Conservation (phyloP, 2,797 vertebrate species). For the Syncerus caffer region DNA sequence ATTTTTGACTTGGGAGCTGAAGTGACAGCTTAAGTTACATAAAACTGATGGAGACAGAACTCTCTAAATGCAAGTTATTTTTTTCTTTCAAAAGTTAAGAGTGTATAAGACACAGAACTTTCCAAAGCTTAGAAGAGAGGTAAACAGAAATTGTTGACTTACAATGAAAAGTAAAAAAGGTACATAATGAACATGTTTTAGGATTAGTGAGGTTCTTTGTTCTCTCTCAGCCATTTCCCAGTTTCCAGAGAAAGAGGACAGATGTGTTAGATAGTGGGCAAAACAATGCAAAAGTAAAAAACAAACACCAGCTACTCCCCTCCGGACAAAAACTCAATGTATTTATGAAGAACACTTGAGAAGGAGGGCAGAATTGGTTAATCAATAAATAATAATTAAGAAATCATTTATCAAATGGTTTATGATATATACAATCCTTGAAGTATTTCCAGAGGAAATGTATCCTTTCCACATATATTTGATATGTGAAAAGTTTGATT, state of each 20-base stretch:
- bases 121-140: background rate
- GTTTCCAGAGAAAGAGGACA: background rate
- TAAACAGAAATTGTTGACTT: background rate
- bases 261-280: background rate
- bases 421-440: background rate
- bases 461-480: background rate
- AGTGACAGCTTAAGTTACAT: conserved; percentile 47
- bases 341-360: background rate
- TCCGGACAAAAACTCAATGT: background rate
- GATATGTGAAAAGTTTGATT: background rate
- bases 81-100: conserved; percentile 36
- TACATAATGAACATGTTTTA: background rate
- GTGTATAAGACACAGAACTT: background rate
- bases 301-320: background rate
- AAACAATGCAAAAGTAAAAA: background rate
- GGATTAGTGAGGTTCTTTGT: background rate
- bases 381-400: background rate
- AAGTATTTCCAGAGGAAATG: background rate
- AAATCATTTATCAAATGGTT: conserved; percentile 38
- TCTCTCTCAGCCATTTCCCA: conserved; percentile 9
- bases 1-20: conserved; percentile 12
- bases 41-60: conserved; percentile 49
- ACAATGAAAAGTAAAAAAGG: background rate
- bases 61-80: conserved; percentile 46
- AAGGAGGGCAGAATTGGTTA: background rate